These are phyloP conservation scores for Karalla daura DNA, from an alignment of 2,797 vertebrate genomes.

Conservation along the genomic window DNA sequence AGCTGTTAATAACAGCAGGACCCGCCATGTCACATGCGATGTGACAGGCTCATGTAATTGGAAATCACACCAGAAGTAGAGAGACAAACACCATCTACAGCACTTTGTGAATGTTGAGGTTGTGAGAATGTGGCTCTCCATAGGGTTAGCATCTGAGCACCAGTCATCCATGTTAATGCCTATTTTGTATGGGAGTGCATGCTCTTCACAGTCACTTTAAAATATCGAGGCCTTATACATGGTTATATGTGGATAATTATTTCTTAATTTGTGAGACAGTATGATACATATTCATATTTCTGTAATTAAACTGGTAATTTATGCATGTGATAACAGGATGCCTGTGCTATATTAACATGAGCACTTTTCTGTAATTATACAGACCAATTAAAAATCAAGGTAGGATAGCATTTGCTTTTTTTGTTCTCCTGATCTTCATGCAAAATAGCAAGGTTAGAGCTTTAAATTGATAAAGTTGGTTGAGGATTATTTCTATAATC, in stretches of 20 bases:
- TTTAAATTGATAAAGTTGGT: neutral
- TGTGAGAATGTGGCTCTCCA: slow-evolving; percentile 22
- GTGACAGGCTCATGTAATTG: slow-evolving; percentile 52
- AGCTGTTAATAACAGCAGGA: slow-evolving; percentile 37
- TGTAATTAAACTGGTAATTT: slow-evolving; percentile 40
- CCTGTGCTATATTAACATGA: slow-evolving; percentile 24
- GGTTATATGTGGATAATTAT: slow-evolving; percentile 46
- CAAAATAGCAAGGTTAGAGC: neutral
- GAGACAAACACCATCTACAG: slow-evolving; percentile 36
- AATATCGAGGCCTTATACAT: too few relatives aligned
- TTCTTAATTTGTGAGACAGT: slow-evolving; percentile 25
- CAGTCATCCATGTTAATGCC: slow-evolving; percentile 28
- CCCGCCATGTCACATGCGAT: slow-evolving; percentile 28
- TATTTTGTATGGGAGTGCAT: neutral
- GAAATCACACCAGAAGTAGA: slow-evolving; percentile 47
- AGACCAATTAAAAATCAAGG: neutral
- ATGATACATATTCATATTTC: slow-evolving; percentile 18
- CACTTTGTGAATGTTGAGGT: slow-evolving; percentile 38
- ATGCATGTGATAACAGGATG: slow-evolving; percentile 29
- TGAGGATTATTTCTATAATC: neutral
- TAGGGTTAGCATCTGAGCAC: slow-evolving; percentile 42
- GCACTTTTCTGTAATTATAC: slow-evolving; percentile 20
- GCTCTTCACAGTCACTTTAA: slow-evolving; percentile 22
- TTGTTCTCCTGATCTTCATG: neutral
- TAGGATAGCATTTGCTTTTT: neutral